Base-by-base conservation (phyloP, 1,140 invertebrate genomes). In the Trypoxylus dichotomus region DNA sequence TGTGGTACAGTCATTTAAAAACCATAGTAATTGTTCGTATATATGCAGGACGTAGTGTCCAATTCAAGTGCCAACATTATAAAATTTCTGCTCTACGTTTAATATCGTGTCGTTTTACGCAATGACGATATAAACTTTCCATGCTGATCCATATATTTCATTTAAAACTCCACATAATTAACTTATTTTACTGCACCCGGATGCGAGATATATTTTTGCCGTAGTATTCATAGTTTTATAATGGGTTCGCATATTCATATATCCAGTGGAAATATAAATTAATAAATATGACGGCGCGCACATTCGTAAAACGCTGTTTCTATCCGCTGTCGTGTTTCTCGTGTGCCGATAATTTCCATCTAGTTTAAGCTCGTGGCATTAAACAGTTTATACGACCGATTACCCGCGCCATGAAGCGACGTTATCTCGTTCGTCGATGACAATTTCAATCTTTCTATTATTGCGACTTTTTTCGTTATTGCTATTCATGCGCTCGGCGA, bases 251-350 rank as follows among this genome's bases (percentile, higher is more conserved):
- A 15, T 19, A 15, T n/a, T n/a, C n/a, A n/a, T 54, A 54, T 19
- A 54, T 54, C 47, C 47, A 54, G 19, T 54, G 47, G 47, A 54
- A 54, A 54, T 54, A 54, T 54, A 54, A 54, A 54, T 54, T 54
- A 54, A 54, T 54, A 19, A 54, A 54, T 54, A 54, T 19, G 47
- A 7, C 47, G 7, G 5, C n/a, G 47, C 47, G 47, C 32, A 37
- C 32, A 37, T 37, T 37, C 32, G 32, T 8, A 37, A 5, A 5
- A 37, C 32, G 32, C 0, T 8, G 32, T 37, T 37, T 5, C 32
- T 37, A 37, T 37, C 32, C 32, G 32, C 47, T n/a, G 19, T 15
- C 47, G 47, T 21, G 19, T 7, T 19, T 5, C 13, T 19, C 47
- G 47, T 19, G 47, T 19, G 19, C 19, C 47, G 47, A 54, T 54